Conservation (phyloP, 2,113 vertebrate genomes). For the Phylloscopus trochilus region DNA sequence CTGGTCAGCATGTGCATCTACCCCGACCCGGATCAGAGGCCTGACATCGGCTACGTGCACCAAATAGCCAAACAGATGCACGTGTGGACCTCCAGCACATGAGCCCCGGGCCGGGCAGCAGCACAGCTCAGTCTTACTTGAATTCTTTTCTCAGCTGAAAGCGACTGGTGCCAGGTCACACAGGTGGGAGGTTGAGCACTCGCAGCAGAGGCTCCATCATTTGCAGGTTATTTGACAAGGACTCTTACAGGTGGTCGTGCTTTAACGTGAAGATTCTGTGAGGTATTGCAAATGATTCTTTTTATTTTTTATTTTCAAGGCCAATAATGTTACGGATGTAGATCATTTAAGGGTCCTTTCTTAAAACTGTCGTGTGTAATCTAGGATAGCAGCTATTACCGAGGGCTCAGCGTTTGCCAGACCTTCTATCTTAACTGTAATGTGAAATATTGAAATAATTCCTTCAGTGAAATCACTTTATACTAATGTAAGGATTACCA, state of each 20-base stretch:
- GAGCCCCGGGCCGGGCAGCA: conserved; percentile 20
- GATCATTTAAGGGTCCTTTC: conserved; percentile 70
- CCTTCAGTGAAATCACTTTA: conserved; percentile 65
- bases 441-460: conserved; percentile 77
- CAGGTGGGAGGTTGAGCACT: conserved; percentile 37
- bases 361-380: conserved; percentile 67
- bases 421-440: conserved; percentile 64
- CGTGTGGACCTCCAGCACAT: conserved; percentile 82
- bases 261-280: conserved; percentile 59
- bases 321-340: conserved; percentile 60
- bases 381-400: conserved; percentile 53
- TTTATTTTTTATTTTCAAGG: background rate
- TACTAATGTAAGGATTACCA: conserved; percentile 58
- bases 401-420: conserved; percentile 11
- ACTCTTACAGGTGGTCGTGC: conserved; percentile 49
- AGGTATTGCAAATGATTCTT: conserved; percentile 53
- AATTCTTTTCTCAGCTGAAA: conserved; percentile 64
- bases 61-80: conserved; percentile 87
- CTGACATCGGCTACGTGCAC: conserved; percentile 83
- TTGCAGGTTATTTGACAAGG: conserved; percentile 62
- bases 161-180: conserved; percentile 41
- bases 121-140: conserved; percentile 74
- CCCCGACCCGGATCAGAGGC: conserved; percentile 80
- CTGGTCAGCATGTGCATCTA: conserved; percentile 88
- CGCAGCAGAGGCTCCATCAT: conserved; percentile 13